Evolutionary conservation across 2,113 vertebrate genomes (phyloP).

Genomic region (Xenus cinereus): DNA sequence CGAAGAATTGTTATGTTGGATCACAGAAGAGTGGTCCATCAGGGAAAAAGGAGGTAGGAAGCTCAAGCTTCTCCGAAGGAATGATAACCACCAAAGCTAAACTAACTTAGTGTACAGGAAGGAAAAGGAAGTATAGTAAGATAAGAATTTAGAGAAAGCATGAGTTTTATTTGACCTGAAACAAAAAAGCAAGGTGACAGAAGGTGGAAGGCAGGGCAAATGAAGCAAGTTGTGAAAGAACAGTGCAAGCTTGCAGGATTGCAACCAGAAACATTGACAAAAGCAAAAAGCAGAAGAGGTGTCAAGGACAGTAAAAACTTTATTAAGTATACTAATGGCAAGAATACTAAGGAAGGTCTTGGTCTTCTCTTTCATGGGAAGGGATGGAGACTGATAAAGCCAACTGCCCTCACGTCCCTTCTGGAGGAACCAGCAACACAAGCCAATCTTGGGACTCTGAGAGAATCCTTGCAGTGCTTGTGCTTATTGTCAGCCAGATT

Average conservation of each 20-base stretch:
- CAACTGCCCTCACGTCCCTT: too few species aligned
- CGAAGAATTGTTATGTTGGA: not conserved
- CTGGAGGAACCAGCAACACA: fast-evolving
- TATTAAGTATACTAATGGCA: fast-evolving
- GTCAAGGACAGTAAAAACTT: not conserved
- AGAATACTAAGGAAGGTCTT: not conserved
- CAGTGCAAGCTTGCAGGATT: not conserved
- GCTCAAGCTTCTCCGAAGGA: not conserved
- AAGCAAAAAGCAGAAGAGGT: not conserved
- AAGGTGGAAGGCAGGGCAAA: not conserved
- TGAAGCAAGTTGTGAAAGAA: not conserved
- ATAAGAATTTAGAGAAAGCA: fast-evolving
- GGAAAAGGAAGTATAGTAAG: not conserved
- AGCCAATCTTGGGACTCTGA: fast-evolving
- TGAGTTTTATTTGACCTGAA: not conserved
- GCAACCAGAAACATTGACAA: not conserved
- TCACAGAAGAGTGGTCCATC: fast-evolving
- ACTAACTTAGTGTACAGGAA: not conserved
- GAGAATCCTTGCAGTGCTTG: fast-evolving
- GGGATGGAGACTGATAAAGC: not conserved
- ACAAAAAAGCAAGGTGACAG: not conserved
- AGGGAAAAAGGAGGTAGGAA: not conserved
- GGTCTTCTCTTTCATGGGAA: not conserved
- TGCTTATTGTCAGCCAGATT: not conserved
- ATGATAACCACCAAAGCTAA: not conserved